phyloP scores from a whole-genome alignment of 1,140 invertebrate species.

The Uloborus diversus region DNA sequence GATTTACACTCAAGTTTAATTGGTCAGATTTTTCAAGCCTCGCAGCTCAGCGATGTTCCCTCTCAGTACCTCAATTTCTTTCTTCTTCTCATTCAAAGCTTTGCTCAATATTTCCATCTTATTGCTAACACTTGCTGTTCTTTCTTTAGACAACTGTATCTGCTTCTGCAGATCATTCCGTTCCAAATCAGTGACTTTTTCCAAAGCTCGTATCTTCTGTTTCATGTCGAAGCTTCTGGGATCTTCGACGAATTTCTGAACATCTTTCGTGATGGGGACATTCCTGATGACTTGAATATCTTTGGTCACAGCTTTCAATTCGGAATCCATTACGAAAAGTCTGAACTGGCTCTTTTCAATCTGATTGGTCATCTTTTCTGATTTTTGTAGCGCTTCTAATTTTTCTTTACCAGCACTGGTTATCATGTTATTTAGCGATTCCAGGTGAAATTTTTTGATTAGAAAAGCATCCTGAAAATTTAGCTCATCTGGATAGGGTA shows the following conservation, averaged over 20 bases:
- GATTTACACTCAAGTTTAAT: too few relatives aligned
- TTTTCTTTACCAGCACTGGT: not conserved
- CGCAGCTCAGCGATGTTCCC: constrained; percentile 16
- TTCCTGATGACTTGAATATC: not conserved
- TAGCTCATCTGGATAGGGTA: not conserved
- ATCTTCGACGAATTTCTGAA: constrained; percentile 17
- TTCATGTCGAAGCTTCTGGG: not conserved
- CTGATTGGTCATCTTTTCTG: not conserved
- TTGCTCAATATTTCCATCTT: constrained; percentile 15
- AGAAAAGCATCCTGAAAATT: not conserved
- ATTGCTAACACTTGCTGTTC: not conserved
- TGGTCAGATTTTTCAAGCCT: not conserved
- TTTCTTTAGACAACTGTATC: not conserved
- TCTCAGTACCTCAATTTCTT: constrained; percentile 21
- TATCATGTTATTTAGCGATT: constrained; percentile 1
- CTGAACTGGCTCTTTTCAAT: not conserved
- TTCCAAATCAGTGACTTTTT: not conserved
- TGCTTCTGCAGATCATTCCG: constrained; percentile 22
- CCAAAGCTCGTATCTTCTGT: constrained; percentile 11
- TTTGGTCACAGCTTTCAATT: not conserved
- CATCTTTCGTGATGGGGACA: not conserved
- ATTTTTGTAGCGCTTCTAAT: not conserved
- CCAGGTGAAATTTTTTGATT: not conserved
- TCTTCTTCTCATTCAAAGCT: not conserved
- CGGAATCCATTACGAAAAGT: not conserved